Percentiles rank a stretch among this genome's conserved stretches.
These are phyloP conservation scores for Venturia canescens DNA, from an alignment of 1,140 invertebrate species.

Conservation along the genomic window DNA sequence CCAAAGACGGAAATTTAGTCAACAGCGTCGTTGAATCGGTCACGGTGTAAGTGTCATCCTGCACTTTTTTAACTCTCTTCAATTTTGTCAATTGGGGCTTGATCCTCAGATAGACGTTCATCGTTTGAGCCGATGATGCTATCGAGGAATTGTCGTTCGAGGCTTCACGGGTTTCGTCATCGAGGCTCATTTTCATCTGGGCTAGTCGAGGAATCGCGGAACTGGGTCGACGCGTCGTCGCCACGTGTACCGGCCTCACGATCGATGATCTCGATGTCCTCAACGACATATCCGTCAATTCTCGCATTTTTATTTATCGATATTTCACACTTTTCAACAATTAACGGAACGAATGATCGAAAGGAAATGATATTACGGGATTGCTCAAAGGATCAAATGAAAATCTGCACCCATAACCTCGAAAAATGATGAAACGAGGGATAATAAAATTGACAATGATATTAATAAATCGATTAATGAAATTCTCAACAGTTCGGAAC, in stretches of 20 bases:
- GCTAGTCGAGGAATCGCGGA: conserved; percentile 40
- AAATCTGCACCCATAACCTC: too few relatives aligned
- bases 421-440: too few relatives aligned
- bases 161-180: neutral
- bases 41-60: conserved; percentile 60
- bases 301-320: conserved; percentile 4
- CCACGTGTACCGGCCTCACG: neutral
- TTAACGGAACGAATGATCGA: neutral
- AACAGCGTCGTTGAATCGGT: conserved; percentile 60
- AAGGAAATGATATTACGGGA: neutral
- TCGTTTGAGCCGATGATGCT: conserved; percentile 44
- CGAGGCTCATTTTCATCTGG: conserved; percentile 11
- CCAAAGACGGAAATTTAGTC: conserved; percentile 59
- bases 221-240: conserved; percentile 27
- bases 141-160: conserved; percentile 3
- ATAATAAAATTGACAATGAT: neutral
- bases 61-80: conserved; percentile 41
- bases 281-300: conserved; percentile 18
- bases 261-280: conserved; percentile 38
- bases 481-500: neutral
- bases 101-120: conserved; percentile 67
- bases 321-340: neutral
- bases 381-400: too few relatives aligned
- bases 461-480: neutral
- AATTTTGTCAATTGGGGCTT: conserved; percentile 56